phyloP scores from a whole-genome alignment of 1,140 invertebrate species.

The Calliphora vicina region DNA sequence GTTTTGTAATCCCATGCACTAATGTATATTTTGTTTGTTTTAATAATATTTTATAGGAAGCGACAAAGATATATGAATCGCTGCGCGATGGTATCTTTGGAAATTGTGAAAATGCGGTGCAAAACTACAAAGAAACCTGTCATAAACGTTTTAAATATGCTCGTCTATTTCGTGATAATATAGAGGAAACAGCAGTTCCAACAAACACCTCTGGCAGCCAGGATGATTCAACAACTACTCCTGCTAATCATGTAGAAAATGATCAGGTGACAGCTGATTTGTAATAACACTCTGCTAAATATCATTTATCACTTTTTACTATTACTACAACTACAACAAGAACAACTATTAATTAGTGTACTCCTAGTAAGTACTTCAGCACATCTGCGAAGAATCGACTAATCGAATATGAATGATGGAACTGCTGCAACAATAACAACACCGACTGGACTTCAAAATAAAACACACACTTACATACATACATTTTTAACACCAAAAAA shows the following conservation, averaged over 20 bases:
- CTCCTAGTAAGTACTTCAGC: background rate
- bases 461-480: background rate
- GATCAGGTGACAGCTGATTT: conserved; percentile 44
- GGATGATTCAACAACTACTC: conserved; percentile 44
- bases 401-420: background rate
- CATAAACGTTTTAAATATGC: conserved; percentile 78
- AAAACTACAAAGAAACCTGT: conserved; percentile 76
- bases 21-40: too few species aligned
- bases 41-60: conserved; percentile 70
- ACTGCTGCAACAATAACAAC: background rate
- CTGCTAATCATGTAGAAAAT: conserved; percentile 44
- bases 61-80: conserved; percentile 78
- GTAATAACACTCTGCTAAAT: conserved; percentile 23
- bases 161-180: conserved; percentile 68
- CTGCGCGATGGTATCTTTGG: conserved; percentile 83
- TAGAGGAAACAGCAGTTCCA: conserved; percentile 48
- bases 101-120: conserved; percentile 71
- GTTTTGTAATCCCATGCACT: too few species aligned
- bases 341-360: background rate
- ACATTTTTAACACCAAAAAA: conserved; percentile 30
- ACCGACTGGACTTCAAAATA: background rate
- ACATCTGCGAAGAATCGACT: background rate
- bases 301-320: background rate
- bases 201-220: conserved; percentile 35
- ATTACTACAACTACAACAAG: conserved; percentile 24